phyloP scores from a whole-genome alignment of 2,888 invertebrate species.

The Ophion ellenae region DNA sequence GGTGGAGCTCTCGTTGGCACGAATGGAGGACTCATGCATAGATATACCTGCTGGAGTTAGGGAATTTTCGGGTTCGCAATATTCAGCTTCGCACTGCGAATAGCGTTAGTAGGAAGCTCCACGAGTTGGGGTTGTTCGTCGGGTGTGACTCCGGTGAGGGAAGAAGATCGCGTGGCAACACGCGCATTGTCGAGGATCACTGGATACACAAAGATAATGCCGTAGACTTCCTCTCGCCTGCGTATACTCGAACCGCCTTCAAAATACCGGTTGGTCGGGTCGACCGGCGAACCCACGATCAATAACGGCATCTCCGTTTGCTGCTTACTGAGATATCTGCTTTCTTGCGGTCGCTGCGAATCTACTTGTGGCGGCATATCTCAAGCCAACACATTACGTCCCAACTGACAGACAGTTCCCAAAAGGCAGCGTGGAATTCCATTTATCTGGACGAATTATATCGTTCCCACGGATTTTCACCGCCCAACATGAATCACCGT shows the following conservation, averaged over 20 bases:
- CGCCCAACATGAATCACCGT: too few species aligned
- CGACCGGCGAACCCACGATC: conserved; percentile 58
- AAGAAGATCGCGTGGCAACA: conserved; percentile 43
- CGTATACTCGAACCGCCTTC: conserved; percentile 44
- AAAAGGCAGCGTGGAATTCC: conserved; percentile 13
- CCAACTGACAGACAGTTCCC: too few species aligned
- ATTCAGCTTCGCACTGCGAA: conserved; percentile 51
- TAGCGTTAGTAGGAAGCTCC: conserved; percentile 24
- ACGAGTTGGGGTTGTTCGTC: background rate
- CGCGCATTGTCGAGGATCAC: conserved; percentile 70
- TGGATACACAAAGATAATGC: conserved; percentile 75
- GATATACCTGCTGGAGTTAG: conserved; percentile 37
- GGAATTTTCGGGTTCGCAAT: conserved; percentile 45
- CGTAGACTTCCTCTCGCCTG: conserved; percentile 40
- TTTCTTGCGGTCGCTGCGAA: background rate
- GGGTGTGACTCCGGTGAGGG: conserved; percentile 1
- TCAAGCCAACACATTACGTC: background rate
- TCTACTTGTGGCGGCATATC: background rate
- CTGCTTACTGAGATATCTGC: conserved; percentile 31
- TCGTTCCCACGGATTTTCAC: too few species aligned
- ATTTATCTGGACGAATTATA: conserved; percentile 1
- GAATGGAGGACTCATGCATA: conserved; percentile 24
- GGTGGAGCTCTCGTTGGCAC: conserved; percentile 37
- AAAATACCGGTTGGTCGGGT: conserved; percentile 57
- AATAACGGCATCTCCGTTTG: conserved; percentile 44